These are phyloP conservation scores for Drosophila sturtevanti DNA, from an alignment of 1,140 invertebrate species.

Conservation along the genomic window DNA sequence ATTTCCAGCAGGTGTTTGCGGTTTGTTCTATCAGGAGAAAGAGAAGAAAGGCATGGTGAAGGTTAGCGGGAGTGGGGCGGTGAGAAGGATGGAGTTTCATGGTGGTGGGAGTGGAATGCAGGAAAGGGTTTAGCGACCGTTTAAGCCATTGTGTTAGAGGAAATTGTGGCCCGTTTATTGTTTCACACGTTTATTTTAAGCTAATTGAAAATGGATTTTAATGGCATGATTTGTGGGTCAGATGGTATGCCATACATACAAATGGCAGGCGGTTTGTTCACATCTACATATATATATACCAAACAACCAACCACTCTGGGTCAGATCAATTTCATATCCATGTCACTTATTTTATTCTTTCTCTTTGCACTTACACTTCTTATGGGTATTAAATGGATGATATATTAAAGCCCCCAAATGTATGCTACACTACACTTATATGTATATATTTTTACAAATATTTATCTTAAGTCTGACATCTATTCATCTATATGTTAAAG, in stretches of 20 bases:
- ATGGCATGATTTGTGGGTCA: slow-evolving; percentile 41
- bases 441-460: too few relatives aligned
- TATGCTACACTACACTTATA: too few relatives aligned
- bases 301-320: slow-evolving; percentile 2
- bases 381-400: too few relatives aligned
- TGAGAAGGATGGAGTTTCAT: neutral
- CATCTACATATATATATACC: too few relatives aligned
- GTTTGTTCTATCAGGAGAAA: slow-evolving; percentile 27
- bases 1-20: slow-evolving; percentile 77
- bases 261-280: too few relatives aligned
- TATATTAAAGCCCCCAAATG: too few relatives aligned
- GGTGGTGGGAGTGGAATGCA: neutral
- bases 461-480: too few relatives aligned
- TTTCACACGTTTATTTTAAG: slow-evolving; percentile 42
- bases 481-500: too few relatives aligned
- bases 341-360: neutral
- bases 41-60: neutral
- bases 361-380: too few relatives aligned
- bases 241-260: neutral
- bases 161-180: slow-evolving; percentile 7
- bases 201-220: slow-evolving; percentile 66
- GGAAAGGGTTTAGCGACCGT: slow-evolving; percentile 19
- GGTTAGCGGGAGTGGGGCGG: neutral
- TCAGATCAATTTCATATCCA: slow-evolving; percentile 33
- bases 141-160: slow-evolving; percentile 16